Evolutionary conservation across 2,113 vertebrate genomes (phyloP).

Genomic region (Garra rufa): DNA sequence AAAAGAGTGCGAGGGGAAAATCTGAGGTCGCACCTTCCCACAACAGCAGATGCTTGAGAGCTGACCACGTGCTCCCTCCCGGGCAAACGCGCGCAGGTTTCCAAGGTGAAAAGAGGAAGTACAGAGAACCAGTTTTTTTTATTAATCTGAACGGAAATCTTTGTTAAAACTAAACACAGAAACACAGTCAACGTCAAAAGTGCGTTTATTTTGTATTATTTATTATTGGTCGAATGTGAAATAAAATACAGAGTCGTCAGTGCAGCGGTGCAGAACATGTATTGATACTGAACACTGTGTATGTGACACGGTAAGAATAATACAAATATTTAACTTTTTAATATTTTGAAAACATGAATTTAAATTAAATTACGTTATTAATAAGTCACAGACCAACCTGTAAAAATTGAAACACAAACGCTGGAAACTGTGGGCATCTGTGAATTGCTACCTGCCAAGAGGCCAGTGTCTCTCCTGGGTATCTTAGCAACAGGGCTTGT

Average conservation of each 20-base stretch:
- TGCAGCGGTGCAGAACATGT: background rate
- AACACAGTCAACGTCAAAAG: background rate
- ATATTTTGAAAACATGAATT: background rate
- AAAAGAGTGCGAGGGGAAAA: conserved; percentile 40
- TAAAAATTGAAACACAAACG: background rate
- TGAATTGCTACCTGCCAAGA: conserved; percentile 8
- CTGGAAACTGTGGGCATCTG: background rate
- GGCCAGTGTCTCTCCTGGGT: conserved; percentile 20
- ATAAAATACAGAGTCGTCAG: background rate
- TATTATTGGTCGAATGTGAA: background rate
- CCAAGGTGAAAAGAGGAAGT: conserved; percentile 33
- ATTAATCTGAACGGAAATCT: background rate
- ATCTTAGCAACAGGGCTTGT: conserved; percentile 22
- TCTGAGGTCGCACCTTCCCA: conserved; percentile 51
- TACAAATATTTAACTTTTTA: background rate
- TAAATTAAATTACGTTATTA: background rate
- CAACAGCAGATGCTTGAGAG: conserved; percentile 8
- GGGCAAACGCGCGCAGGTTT: conserved; percentile 20
- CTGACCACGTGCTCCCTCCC: conserved; percentile 43
- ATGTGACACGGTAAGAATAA: background rate
- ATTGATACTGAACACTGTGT: background rate
- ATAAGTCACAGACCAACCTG: background rate
- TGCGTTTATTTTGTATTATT: background rate
- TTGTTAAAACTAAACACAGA: background rate
- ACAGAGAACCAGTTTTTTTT: background rate